Evolutionary conservation across 1,140 invertebrate genomes (phyloP), one percentile per base, ranked within the genome.

Genomic region (Aradophagus sp.): DNA sequence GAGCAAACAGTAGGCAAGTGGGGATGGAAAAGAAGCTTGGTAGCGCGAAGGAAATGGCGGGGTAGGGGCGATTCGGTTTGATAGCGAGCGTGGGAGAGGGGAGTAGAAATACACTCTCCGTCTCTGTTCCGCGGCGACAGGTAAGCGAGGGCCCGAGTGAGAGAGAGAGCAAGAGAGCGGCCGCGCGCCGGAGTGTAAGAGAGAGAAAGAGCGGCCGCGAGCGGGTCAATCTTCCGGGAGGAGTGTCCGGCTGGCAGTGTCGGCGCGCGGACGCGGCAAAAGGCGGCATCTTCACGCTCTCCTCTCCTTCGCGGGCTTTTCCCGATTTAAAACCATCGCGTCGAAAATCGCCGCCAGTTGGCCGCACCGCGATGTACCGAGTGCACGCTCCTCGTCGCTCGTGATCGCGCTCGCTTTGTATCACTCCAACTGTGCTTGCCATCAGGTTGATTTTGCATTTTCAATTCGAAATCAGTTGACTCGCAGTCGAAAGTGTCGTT

Each of bases 141-240:
- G 47, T 52, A 38, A 17, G 47, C 23, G 38, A 38, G 17, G 19
- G 13, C 13, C 11, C n/a, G 26, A 23, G 31, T 8, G 5, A 2
- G 4, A 29, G 11, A 6, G 27, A 29, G 27, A 5, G 27, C 27
- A n/a, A 29, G 20, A 6, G 27, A 29, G 10, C n/a, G n/a, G n/a
- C n/a, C n/a, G n/a, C n/a, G n/a, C n/a, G n/a, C n/a, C n/a, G n/a
- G n/a, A n/a, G n/a, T n/a, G n/a, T n/a, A n/a, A n/a, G 50, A 16
- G 31, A 35, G 42, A 42, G 29, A 53, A 48, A 23, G 53, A 67
- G 65, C 34, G 41, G 10, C 16, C 45, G 35, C 29, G 35, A 41
- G 41, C 65, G 65, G 65, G 65, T 61, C 65, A 68, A 45, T 59
- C 65, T 68, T 68, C 53, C 65, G 45, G 62, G 62, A 68, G 53